Evolutionary conservation across 2,113 vertebrate species (phyloP).

Genomic region (Otis tarda): DNA sequence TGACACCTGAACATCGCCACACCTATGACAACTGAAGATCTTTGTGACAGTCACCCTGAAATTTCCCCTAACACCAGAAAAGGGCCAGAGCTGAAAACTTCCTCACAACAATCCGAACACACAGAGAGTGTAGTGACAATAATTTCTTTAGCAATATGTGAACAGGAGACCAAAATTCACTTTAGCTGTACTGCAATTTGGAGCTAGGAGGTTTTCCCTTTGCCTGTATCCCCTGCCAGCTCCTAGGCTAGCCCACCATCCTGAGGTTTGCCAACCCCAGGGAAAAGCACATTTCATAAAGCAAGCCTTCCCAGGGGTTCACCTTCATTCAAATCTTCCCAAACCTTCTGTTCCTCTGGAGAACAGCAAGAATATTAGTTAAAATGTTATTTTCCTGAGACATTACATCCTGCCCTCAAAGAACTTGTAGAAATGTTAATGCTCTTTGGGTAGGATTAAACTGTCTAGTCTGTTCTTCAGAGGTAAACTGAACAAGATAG

Average conservation of each 20-base stretch:
- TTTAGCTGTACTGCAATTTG: background rate
- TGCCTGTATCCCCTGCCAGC: background rate
- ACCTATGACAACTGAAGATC: background rate
- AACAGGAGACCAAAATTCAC: background rate
- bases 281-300: background rate
- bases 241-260: background rate
- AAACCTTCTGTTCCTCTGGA: background rate
- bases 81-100: background rate
- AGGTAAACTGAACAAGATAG: background rate
- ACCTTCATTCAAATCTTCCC: background rate
- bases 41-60: background rate
- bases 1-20: background rate
- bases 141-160: background rate
- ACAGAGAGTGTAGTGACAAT: background rate
- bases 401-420: background rate
- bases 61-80: background rate
- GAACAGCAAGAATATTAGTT: background rate
- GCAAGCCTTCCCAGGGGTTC: background rate
- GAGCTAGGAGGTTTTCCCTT: background rate
- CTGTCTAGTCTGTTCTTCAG: background rate
- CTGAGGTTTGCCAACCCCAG: background rate
- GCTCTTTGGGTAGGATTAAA: slow-evolving; percentile 13
- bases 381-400: background rate
- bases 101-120: background rate
- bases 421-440: slow-evolving; percentile 2